phyloP scores from a whole-genome alignment of 2,888 invertebrate species.

The Brassicogethes aeneus region DNA sequence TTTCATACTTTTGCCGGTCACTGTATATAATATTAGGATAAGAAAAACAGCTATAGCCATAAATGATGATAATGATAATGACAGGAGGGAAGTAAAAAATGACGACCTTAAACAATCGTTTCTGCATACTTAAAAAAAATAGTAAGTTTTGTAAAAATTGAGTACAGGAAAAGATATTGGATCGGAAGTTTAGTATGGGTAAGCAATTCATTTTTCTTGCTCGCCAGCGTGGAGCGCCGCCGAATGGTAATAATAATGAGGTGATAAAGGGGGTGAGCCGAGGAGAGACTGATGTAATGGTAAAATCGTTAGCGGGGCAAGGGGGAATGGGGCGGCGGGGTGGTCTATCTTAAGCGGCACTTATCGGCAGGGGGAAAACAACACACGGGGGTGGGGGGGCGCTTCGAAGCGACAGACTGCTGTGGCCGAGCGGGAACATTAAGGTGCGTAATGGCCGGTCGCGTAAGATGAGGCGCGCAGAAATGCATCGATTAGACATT shows the following conservation, averaged over 20 bases:
- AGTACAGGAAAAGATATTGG: too few species aligned
- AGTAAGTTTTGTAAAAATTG: too few species aligned
- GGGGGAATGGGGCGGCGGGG: slow-evolving; percentile 17
- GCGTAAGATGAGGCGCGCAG: slow-evolving; percentile 58
- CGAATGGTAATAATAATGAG: neutral
- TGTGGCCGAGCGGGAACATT: slow-evolving; percentile 46
- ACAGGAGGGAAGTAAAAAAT: too few species aligned
- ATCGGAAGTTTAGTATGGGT: too few species aligned
- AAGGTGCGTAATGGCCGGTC: slow-evolving; percentile 68
- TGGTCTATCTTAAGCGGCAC: slow-evolving; percentile 27
- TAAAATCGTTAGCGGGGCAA: slow-evolving; percentile 25
- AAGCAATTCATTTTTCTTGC: too few species aligned
- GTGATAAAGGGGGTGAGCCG: slow-evolving; percentile 13
- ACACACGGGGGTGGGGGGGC: slow-evolving; percentile 16
- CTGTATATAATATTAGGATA: too few species aligned
- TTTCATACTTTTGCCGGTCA: too few species aligned
- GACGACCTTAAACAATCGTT: too few species aligned
- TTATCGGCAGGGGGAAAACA: slow-evolving; percentile 25
- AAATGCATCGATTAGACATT: slow-evolving; percentile 62
- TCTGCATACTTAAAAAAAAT: too few species aligned
- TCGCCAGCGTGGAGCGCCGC: too few species aligned
- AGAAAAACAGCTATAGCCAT: too few species aligned
- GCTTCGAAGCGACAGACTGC: slow-evolving; percentile 34
- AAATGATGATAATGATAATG: too few species aligned
- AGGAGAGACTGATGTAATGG: slow-evolving; percentile 26